phyloP scores from a whole-genome alignment of 2,113 vertebrate genomes.

The Hemicordylus capensis region DNA sequence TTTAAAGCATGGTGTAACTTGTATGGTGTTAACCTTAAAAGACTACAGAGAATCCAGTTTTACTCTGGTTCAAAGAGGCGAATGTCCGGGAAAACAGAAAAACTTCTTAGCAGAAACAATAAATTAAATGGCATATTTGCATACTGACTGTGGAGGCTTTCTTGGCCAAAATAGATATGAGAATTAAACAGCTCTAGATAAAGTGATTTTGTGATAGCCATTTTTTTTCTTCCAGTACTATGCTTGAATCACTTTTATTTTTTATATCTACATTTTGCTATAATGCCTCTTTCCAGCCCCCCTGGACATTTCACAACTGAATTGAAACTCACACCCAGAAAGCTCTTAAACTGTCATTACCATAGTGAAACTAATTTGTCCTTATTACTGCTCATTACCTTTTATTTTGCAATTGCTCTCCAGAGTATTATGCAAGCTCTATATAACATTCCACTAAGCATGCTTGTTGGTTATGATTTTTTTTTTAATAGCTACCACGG shows the following conservation, averaged over 20 bases:
- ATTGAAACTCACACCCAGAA: slow-evolving; percentile 44
- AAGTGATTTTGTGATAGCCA: not conserved
- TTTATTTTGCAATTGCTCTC: slow-evolving; percentile 69
- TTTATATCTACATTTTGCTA: too few species aligned
- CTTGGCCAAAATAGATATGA: not conserved
- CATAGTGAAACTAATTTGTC: slow-evolving; percentile 66
- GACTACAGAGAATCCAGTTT: slow-evolving; percentile 4
- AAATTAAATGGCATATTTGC: not conserved
- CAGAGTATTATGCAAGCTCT: slow-evolving; percentile 60
- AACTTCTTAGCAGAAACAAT: not conserved
- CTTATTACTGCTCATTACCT: slow-evolving; percentile 71
- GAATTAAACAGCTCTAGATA: not conserved
- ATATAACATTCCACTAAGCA: slow-evolving; percentile 50
- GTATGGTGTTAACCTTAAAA: slow-evolving; percentile 25
- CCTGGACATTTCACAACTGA: slow-evolving; percentile 40
- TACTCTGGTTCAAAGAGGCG: slow-evolving; percentile 37
- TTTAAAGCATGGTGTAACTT: slow-evolving; percentile 22
- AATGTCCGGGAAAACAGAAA: not conserved
- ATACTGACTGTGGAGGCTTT: not conserved
- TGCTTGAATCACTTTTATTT: too few species aligned
- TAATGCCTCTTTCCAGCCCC: slow-evolving; percentile 11
- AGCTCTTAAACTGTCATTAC: slow-evolving; percentile 56
- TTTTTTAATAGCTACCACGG: slow-evolving; percentile 52
- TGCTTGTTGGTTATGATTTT: slow-evolving; percentile 38
- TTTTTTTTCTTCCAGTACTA: too few species aligned